Percentiles rank a stretch among this genome's conserved stretches.
Conservation (phyloP, 2,888 invertebrate species). For the Sycophila texana region DNA sequence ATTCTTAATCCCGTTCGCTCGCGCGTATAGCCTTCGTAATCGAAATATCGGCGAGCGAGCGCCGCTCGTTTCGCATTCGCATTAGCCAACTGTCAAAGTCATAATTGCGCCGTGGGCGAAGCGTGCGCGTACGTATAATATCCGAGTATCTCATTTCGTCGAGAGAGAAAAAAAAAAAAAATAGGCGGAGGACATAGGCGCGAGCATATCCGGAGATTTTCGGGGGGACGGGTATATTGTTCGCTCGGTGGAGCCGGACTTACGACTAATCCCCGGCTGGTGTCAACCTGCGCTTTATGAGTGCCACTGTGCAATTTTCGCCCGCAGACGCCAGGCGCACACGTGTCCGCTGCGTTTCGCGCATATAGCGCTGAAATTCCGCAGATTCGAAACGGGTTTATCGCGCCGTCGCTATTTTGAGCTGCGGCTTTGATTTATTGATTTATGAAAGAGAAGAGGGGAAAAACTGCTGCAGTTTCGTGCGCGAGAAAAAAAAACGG, state of each 20-base stretch:
- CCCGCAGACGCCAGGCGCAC: neutral
- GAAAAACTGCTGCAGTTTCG: neutral
- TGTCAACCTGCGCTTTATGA: conserved; percentile 11
- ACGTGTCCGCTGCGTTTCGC: neutral
- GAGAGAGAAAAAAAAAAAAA: conserved; percentile 5
- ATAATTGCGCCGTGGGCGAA: conserved; percentile 41
- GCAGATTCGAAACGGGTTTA: conserved; percentile 8
- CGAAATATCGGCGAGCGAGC: conserved; percentile 1
- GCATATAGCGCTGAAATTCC: neutral
- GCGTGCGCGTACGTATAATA: neutral
- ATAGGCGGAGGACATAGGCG: too few species aligned
- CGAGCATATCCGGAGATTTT: neutral
- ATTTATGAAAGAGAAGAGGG: too few species aligned
- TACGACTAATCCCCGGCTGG: conserved; percentile 20
- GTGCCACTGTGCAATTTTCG: neutral
- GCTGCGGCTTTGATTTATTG: too few species aligned
- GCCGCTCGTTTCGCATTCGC: conserved; percentile 40
- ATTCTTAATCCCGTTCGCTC: conserved; percentile 38
- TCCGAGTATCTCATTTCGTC: neutral
- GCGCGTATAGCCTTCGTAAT: neutral
- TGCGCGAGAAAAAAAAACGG: too few species aligned
- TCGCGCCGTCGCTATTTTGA: neutral
- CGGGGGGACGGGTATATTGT: conserved; percentile 13
- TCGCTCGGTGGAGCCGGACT: conserved; percentile 5
- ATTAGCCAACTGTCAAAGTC: conserved; percentile 44